These are phyloP conservation scores for Leptobrachium ailaonicum DNA, from an alignment of 2,113 vertebrate species.

Conservation along the genomic window DNA sequence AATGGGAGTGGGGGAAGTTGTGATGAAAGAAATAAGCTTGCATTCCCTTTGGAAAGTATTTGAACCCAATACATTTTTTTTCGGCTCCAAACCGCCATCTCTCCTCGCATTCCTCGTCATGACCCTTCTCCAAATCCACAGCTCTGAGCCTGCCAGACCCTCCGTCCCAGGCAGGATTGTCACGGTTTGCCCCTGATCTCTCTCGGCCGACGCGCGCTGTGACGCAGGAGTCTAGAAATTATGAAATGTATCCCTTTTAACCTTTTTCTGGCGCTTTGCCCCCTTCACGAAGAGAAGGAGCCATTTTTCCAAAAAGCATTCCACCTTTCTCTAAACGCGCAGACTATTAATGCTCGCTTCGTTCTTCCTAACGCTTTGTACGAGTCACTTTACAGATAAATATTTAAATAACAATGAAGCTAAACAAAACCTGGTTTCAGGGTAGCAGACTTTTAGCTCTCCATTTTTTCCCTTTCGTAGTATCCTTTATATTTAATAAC, in stretches of 20 bases:
- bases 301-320: not conserved
- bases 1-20: not conserved
- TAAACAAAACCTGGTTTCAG: too few species aligned
- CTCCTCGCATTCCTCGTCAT: constrained; percentile 15
- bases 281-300: not conserved
- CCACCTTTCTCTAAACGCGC: too few species aligned
- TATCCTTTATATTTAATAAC: too few species aligned
- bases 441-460: too few species aligned
- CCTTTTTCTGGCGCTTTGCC: constrained; percentile 9
- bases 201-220: not conserved
- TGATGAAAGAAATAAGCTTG: constrained; percentile 7
- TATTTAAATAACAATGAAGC: too few species aligned
- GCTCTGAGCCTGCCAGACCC: not conserved
- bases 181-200: constrained; percentile 9
- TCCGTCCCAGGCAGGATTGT: not conserved
- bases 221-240: constrained; percentile 6
- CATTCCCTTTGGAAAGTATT: constrained; percentile 4
- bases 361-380: too few species aligned
- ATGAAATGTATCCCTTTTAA: not conserved
- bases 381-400: too few species aligned
- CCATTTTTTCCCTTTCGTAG: too few species aligned
- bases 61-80: not conserved
- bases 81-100: not conserved
- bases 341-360: too few species aligned
- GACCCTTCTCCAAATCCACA: constrained; percentile 15